phyloP scores from a whole-genome alignment of 2,797 vertebrate species.

The Gobionotothen gibberifrons region DNA sequence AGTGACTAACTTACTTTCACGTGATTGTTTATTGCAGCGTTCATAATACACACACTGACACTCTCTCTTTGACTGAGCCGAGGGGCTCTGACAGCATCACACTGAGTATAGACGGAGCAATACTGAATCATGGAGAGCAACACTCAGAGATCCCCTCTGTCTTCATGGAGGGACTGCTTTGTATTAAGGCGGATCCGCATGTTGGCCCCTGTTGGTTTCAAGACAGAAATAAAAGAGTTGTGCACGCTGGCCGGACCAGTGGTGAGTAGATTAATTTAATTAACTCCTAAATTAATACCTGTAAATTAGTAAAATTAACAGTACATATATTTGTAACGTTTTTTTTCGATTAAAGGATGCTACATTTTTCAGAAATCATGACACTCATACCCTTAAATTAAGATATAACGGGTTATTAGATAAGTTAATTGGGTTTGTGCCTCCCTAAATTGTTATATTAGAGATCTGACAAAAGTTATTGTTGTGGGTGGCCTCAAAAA shows the following conservation, averaged over 20 bases:
- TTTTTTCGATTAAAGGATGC: too few relatives aligned
- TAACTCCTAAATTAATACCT: too few relatives aligned
- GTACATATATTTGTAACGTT: too few relatives aligned
- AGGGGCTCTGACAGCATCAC: accelerated
- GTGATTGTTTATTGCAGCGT: not conserved
- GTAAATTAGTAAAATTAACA: too few relatives aligned
- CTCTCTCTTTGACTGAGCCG: not conserved
- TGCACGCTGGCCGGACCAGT: conserved; percentile 71
- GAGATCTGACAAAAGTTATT: not conserved
- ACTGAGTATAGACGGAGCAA: not conserved
- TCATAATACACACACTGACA: not conserved
- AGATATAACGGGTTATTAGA: not conserved
- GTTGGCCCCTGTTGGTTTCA: conserved; percentile 64
- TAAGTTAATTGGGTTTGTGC: not conserved
- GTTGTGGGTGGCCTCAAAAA: not conserved
- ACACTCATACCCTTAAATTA: not conserved
- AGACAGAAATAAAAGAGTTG: conserved; percentile 66
- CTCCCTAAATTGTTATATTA: not conserved
- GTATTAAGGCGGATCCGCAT: conserved; percentile 8
- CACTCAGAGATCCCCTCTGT: not conserved
- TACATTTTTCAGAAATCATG: not conserved
- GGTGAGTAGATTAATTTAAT: too few relatives aligned
- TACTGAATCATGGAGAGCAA: conserved; percentile 34
- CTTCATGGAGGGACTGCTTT: conserved; percentile 8
- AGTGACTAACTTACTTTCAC: not conserved